These are phyloP conservation scores for Narcine bancroftii DNA, from an alignment of 2,113 vertebrate genomes.

Conservation along the genomic window DNA sequence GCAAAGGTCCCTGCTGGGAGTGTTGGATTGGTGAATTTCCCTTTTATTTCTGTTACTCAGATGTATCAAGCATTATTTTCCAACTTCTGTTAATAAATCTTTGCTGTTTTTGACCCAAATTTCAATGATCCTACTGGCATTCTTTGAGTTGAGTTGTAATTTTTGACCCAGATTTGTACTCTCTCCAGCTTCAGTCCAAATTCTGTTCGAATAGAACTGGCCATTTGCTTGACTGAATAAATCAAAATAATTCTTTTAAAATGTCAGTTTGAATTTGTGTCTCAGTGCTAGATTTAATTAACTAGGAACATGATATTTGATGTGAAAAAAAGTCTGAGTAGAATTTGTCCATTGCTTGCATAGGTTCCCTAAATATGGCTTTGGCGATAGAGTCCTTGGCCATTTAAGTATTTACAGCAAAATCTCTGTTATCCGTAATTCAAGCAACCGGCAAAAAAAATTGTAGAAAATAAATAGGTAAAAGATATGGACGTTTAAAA, in stretches of 20 bases:
- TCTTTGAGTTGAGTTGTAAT: not conserved
- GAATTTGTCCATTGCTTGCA: not conserved
- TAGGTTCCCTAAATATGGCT: not conserved
- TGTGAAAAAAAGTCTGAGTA: not conserved
- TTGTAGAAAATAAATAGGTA: too few species aligned
- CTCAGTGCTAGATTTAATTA: not conserved
- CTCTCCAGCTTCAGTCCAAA: not conserved
- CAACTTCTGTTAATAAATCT: not conserved
- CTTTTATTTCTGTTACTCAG: not conserved
- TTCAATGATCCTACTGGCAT: not conserved
- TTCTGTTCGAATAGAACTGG: not conserved
- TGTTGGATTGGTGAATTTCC: not conserved
- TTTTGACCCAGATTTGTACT: not conserved
- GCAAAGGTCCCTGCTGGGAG: not conserved
- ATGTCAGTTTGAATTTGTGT: slow-evolving; percentile 2
- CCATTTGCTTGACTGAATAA: not conserved
- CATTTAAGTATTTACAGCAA: too few species aligned
- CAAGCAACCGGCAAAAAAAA: too few species aligned
- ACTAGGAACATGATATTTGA: not conserved
- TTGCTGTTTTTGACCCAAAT: not conserved
- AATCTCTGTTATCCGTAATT: too few species aligned
- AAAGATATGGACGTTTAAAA: too few species aligned
- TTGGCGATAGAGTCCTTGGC: not conserved
- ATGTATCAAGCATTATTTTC: not conserved
- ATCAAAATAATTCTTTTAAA: not conserved